These are phyloP conservation scores for Syngnathus scovelli DNA, from an alignment of 2,113 vertebrate species.

Conservation along the genomic window DNA sequence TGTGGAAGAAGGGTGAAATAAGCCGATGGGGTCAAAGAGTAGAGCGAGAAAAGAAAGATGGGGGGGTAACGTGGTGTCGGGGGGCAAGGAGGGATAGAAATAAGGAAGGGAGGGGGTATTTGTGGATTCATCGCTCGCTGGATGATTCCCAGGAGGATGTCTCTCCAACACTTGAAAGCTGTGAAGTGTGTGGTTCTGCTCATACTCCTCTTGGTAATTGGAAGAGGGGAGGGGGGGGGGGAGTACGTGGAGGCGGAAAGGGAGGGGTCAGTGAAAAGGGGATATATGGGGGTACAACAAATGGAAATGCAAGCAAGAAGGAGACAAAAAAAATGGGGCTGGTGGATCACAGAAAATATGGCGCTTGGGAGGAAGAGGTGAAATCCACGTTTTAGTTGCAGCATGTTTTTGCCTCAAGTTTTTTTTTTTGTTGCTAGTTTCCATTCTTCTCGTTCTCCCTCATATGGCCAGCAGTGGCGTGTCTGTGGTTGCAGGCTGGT, in stretches of 20 bases:
- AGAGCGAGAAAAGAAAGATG: slow-evolving; percentile 24
- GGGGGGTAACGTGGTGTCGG: slow-evolving; percentile 35
- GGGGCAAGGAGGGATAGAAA: neutral
- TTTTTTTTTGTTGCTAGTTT: slow-evolving; percentile 29
- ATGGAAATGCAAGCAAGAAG: slow-evolving; percentile 1
- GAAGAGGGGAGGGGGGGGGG: slow-evolving; percentile 54
- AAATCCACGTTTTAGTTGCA: slow-evolving; percentile 22
- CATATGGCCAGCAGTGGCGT: slow-evolving; percentile 26
- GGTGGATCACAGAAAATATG: slow-evolving; percentile 16
- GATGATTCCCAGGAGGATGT: slow-evolving; percentile 71
- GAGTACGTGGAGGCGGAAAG: neutral
- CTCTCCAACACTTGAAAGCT: slow-evolving; percentile 75
- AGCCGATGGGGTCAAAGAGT: slow-evolving; percentile 20
- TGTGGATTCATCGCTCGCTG: slow-evolving; percentile 69
- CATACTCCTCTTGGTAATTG: slow-evolving; percentile 75
- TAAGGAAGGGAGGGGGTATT: slow-evolving; percentile 42
- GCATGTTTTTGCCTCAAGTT: slow-evolving; percentile 19
- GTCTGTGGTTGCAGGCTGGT: slow-evolving; percentile 53
- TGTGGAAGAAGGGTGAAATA: slow-evolving; percentile 29
- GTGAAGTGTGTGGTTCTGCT: slow-evolving; percentile 78
- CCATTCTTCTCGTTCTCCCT: slow-evolving; percentile 19
- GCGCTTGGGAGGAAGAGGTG: slow-evolving; percentile 4
- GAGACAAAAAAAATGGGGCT: slow-evolving; percentile 5
- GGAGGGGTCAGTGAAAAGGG: slow-evolving; percentile 18
- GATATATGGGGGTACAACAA: slow-evolving; percentile 27